Evolutionary conservation across 2,797 vertebrate genomes (phyloP).

Genomic region (Ctenochaetus hawaiiensis): DNA sequence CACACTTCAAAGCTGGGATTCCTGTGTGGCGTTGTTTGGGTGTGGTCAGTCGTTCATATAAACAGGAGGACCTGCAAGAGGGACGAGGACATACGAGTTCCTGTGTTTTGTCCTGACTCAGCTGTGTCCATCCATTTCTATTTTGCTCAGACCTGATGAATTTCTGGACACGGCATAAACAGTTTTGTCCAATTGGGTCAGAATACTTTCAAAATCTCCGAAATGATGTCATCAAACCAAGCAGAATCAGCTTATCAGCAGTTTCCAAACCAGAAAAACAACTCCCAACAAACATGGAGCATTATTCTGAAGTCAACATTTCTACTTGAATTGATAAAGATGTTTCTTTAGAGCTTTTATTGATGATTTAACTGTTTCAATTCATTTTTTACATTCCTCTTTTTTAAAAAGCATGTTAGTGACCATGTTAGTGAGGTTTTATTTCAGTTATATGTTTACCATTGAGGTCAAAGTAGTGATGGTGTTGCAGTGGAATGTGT

Average conservation of each 20-base stretch:
- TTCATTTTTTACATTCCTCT: neutral
- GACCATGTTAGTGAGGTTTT: no score
- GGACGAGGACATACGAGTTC: constrained; percentile 22
- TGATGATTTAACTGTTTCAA: neutral
- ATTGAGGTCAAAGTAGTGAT: neutral
- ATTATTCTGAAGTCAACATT: no score
- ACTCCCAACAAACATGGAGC: no score
- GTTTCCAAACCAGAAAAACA: neutral
- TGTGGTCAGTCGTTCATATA: constrained; percentile 62
- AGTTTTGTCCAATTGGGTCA: constrained; percentile 19
- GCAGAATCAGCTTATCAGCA: constrained; percentile 1
- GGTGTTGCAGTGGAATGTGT: no score
- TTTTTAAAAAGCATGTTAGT: neutral
- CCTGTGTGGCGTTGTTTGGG: constrained; percentile 61
- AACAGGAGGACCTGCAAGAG: constrained; percentile 49
- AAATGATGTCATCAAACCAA: constrained; percentile 1
- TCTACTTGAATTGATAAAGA: neutral
- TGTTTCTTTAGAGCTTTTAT: neutral
- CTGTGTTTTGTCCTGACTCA: constrained; percentile 38
- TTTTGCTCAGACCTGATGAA: neutral
- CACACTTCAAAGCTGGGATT: constrained; percentile 63
- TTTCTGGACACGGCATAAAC: neutral
- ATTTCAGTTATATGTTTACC: neutral
- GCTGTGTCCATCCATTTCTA: constrained; percentile 6
- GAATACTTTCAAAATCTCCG: constrained; percentile 3